Base-by-base conservation (phyloP, 2,888 invertebrate genomes). In the Parelbella ahira region DNA sequence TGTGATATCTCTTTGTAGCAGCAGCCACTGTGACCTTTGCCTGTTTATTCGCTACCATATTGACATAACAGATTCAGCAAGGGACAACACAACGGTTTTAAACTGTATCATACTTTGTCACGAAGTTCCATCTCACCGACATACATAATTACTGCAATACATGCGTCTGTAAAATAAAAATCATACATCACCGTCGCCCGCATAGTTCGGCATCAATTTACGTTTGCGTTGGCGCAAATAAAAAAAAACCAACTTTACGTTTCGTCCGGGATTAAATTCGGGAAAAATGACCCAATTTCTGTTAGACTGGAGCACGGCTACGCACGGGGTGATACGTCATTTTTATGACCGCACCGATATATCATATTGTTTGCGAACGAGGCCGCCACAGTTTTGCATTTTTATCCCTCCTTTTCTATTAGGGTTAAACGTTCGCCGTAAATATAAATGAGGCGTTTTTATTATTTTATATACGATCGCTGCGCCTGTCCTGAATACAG, bases 311-410 rank as follows among this genome's bases (percentile, higher is more conserved):
- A 45, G 48, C 51, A 39, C 46, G 47, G 50, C 45, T 44, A 50
- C 50, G 38, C 30, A 29, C 23, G 23, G 55, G 56, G 60, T 58
- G 54, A 70, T 79, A 63, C 65, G 66, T 80, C 77, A 78, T 71
- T 76, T 80, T 81, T 79, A 81, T 77, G 74, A 60, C 60, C 63
- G 62, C 56, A 56, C 67, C 78, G 80, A 78, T 78, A 79, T 80
- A n/a, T 78, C 79, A 75, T 76, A 75, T 78, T 80, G 77, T 78
- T 64, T 68, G 68, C 49, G 59, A 60, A 62, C 57, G 67, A 53
- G 44, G 47, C 15, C 58, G 74, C 72, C 71, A 72, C 72, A 68
- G 48, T 53, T 52, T 57, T 54, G 61, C 65, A 65, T 59, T 68
- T 71, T 53, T 49, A 48, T 39, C 47, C 45, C 45, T 23, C 32